Evolutionary conservation across 1,140 invertebrate genomes (phyloP).

Genomic region (Trypoxylus dichotomus): DNA sequence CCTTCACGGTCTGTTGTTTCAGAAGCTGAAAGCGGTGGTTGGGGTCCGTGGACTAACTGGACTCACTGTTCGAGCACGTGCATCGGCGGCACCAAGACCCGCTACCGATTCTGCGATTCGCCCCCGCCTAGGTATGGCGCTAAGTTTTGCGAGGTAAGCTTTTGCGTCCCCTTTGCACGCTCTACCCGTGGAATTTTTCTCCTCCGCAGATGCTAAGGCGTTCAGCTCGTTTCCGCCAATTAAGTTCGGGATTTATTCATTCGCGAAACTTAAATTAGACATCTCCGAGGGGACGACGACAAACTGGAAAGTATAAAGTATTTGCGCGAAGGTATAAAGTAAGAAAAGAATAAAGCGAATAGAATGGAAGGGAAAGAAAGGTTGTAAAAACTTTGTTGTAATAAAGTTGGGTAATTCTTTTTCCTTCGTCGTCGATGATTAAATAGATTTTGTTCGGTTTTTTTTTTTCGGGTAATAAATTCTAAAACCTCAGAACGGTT

Average conservation of each 20-base stretch:
- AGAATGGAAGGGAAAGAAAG: neutral
- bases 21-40: conserved; percentile 77
- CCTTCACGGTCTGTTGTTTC: conserved; percentile 25
- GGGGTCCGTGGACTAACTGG: conserved; percentile 83
- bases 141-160: conserved; percentile 78
- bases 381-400: neutral
- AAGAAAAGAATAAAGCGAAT: neutral
- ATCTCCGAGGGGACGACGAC: neutral
- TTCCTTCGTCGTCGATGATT: neutral
- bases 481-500: too few species aligned
- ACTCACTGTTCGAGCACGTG: conserved; percentile 80
- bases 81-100: conserved; percentile 72
- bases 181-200: neutral
- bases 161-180: neutral
- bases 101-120: conserved; percentile 82
- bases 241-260: conserved; percentile 24
- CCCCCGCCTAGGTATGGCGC: conserved; percentile 80
- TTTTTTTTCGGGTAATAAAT: neutral
- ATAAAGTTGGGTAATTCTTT: neutral
- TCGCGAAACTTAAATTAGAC: conserved; percentile 22
- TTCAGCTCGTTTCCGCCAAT: neutral
- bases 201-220: neutral
- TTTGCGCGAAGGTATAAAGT: neutral
- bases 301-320: neutral
- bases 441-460: neutral